These are phyloP conservation scores for Todiramphus saurophagus DNA, from an alignment of 2,113 vertebrate genomes.

Conservation along the genomic window DNA sequence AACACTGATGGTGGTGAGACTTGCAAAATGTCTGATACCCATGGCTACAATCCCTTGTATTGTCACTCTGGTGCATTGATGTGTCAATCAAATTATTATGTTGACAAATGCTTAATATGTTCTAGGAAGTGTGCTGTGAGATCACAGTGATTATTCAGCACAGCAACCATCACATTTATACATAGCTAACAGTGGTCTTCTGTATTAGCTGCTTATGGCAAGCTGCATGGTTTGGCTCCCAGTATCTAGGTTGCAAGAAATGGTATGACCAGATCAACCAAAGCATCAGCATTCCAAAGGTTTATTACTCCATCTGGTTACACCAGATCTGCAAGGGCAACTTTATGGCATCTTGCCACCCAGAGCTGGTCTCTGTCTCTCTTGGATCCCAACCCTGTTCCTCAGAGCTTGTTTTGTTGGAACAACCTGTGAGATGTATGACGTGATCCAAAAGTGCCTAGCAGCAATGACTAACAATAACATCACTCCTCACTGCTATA, in stretches of 20 bases:
- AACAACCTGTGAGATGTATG: background rate
- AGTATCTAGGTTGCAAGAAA: background rate
- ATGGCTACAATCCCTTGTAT: background rate
- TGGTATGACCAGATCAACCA: background rate
- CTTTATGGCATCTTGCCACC: background rate
- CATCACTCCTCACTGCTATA: background rate
- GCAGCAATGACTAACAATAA: background rate
- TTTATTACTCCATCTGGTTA: conserved; percentile 17
- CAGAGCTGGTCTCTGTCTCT: background rate
- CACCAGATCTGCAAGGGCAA: conserved; percentile 21
- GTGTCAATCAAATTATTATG: background rate
- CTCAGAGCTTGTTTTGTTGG: conserved; percentile 9
- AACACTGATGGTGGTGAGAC: background rate
- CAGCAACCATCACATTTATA: background rate
- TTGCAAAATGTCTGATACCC: background rate
- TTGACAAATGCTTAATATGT: background rate
- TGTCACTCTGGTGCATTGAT: background rate
- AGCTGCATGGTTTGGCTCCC: background rate
- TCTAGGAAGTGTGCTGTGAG: background rate
- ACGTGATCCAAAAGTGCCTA: background rate
- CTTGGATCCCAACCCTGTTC: background rate
- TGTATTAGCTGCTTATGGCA: background rate
- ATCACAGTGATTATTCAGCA: background rate
- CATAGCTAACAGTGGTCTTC: background rate
- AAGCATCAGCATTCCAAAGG: conserved; percentile 33